Evolutionary conservation across 2,113 vertebrate genomes (phyloP).

Genomic region (Plecotus auritus): DNA sequence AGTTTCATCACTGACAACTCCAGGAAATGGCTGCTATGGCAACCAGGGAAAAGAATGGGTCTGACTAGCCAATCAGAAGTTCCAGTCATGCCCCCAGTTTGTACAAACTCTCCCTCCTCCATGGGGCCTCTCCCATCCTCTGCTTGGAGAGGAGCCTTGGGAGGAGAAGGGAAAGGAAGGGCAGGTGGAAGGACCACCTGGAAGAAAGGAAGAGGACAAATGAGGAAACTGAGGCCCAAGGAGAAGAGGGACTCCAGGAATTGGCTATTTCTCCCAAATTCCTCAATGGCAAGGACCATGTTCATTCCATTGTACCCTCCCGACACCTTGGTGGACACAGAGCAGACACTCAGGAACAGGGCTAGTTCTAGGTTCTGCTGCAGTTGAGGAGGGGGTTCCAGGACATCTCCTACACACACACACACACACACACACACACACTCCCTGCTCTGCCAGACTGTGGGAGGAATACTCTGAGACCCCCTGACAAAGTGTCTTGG

Average conservation of each 20-base stretch:
- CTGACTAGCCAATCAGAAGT: slow-evolving; percentile 73
- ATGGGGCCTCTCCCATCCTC: not conserved
- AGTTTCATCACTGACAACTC: slow-evolving; percentile 78
- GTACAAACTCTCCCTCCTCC: slow-evolving; percentile 46
- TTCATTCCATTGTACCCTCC: not conserved
- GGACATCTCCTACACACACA: not conserved
- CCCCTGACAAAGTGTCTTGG: not conserved
- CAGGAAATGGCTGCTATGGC: slow-evolving; percentile 76
- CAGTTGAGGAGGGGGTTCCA: not conserved
- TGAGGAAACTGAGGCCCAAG: not conserved
- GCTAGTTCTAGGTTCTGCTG: not conserved
- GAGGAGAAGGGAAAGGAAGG: not conserved
- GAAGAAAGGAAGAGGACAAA: not conserved
- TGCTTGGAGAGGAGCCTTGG: not conserved
- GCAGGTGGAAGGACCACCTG: not conserved
- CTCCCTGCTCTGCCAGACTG: not conserved
- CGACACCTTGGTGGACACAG: not conserved
- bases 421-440: no score
- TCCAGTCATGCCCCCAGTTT: slow-evolving; percentile 37
- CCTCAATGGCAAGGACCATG: not conserved
- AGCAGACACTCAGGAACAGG: not conserved
- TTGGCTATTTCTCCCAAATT: not conserved
- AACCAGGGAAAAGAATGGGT: slow-evolving; percentile 68
- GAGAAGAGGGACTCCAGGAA: not conserved
- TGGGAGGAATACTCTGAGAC: not conserved